Evolutionary conservation across 2,888 invertebrate species (phyloP), one percentile per base, ranked within the genome.

Genomic region (Tachystola acroxantha): DNA sequence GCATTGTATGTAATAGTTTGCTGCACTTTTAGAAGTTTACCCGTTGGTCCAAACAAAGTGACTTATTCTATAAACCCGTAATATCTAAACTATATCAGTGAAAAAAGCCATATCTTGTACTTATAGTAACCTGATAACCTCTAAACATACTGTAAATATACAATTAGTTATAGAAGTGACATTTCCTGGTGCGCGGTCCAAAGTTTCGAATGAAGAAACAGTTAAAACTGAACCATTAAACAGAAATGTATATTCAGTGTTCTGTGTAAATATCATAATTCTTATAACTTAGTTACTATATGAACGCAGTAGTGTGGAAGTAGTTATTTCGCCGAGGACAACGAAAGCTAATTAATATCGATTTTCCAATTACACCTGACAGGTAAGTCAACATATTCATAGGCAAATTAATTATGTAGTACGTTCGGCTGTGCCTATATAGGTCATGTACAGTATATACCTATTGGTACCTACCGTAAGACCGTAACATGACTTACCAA

Each of bases 1-100:
- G 55, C 48, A 39, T 31, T 32, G 49, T 50, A 57, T 30, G 25
- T 36, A 40, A 32, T 33, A 42, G 24, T 39, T 45, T 45, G 40
- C 34, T 45, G 50, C 50, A 55, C 57, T 45, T 16, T 16, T 53
- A 48, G 58, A 57, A 50, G 41, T 33, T 46, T 37, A 46, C 64
- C 66, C 65, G 54, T 43, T 71, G 42, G 82, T 84, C 72, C 82
- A 84, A 84, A 79, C 48, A 11, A 45, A 69, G 77, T 78, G 84
- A 82, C 80, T 82, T 84, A 64, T 57, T 48, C 57, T 48, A 63
- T 41, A 43, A 64, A 63, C 57, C 47, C 51, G 49, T 53, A 43
- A 79, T 80, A 80, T 78, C 78, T 68, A 57, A 53, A 42, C 42
- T 51, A 53, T 59, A 59, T 54, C 36, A 34, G 11, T 32, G 34